Percentiles rank a stretch among this genome's conserved stretches.
Conservation (phyloP, 2,888 invertebrate species). For the Trissolcus japonicus region DNA sequence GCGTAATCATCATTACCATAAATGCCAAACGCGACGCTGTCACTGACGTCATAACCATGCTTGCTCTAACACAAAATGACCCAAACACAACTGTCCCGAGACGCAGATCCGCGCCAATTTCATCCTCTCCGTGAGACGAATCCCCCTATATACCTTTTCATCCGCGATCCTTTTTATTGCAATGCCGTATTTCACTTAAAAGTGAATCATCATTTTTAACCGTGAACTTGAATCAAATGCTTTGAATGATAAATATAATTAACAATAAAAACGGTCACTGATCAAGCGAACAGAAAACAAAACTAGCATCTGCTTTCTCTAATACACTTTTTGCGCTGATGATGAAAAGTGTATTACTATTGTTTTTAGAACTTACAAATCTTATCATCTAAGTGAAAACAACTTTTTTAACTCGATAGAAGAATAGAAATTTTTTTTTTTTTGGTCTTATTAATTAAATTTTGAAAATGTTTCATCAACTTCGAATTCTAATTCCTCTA, state of each 20-base stretch:
- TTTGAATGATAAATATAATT: conserved; percentile 4
- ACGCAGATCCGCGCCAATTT: conserved; percentile 12
- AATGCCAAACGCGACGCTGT: conserved; percentile 25
- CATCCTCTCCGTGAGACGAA: not conserved
- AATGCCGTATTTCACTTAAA: not conserved
- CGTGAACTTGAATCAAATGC: conserved; percentile 10
- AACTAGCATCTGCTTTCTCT: conserved; percentile 37
- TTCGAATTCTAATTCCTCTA: too few relatives aligned
- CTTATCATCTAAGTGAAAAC: too few relatives aligned
- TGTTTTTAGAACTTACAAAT: not conserved
- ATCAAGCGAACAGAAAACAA: conserved; percentile 19
- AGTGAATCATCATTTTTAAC: conserved; percentile 2
- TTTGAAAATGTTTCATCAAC: too few relatives aligned
- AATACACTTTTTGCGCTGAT: conserved; percentile 15
- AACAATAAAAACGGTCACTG: conserved; percentile 13
- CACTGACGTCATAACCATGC: conserved; percentile 18
- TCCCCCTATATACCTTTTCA: conserved; percentile 25
- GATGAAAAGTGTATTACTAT: conserved; percentile 23
- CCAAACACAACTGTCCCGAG: not conserved
- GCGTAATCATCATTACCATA: conserved; percentile 46
- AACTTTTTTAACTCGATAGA: too few relatives aligned
- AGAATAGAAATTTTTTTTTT: too few relatives aligned
- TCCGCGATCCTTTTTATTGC: conserved; percentile 17
- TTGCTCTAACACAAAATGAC: not conserved
- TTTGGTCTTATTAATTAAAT: too few relatives aligned